Conservation (phyloP, 1,140 invertebrate species). For the Paraescarpia echinospica region DNA sequence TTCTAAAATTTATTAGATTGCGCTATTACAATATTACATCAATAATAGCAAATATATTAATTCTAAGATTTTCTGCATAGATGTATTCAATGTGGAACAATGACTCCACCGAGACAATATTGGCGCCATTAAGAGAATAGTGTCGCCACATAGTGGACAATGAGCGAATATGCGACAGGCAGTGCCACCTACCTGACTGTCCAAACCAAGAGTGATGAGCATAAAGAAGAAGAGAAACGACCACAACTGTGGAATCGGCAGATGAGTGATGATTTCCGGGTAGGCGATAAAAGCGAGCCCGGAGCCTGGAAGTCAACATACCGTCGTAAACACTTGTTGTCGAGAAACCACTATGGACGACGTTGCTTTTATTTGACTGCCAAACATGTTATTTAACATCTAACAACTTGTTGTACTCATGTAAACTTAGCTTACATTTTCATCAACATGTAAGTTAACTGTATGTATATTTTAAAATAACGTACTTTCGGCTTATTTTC, state of each 20-base stretch:
- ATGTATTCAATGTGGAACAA: neutral
- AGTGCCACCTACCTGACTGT: constrained; percentile 73
- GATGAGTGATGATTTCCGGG: constrained; percentile 91
- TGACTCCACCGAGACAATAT: neutral
- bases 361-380: neutral
- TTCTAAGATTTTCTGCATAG: too few relatives aligned
- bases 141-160: too few relatives aligned
- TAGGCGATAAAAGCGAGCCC: constrained; percentile 95
- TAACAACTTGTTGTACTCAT: too few relatives aligned
- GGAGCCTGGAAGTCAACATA: constrained; percentile 67
- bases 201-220: constrained; percentile 88
- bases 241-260: constrained; percentile 94
- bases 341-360: neutral
- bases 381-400: too few relatives aligned
- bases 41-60: neutral
- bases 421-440: too few relatives aligned
- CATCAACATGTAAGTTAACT: too few relatives aligned
- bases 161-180: neutral
- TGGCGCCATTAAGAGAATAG: too few relatives aligned
- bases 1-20: too few relatives aligned
- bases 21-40: neutral
- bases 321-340: neutral
- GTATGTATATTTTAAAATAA: too few relatives aligned
- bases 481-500: too few relatives aligned
- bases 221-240: constrained; percentile 97